Percentiles rank a stretch among this genome's conserved stretches.
phyloP scores from a whole-genome alignment of 2,888 invertebrate species.

The Agrenia bidenticulata region DNA sequence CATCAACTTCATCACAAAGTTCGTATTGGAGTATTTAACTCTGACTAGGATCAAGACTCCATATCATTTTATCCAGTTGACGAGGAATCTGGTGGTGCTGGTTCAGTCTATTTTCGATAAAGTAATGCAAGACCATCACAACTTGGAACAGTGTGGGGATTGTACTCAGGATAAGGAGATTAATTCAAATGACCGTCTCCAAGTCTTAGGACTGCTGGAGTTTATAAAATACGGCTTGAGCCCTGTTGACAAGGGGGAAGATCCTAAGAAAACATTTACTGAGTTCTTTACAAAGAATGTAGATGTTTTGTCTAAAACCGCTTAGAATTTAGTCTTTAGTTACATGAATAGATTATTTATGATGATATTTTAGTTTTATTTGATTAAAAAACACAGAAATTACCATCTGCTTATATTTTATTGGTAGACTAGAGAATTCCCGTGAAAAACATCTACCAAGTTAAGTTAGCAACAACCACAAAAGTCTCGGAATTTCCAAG shows the following conservation, averaged over 20 bases:
- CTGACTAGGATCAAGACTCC: not conserved
- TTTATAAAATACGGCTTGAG: not conserved
- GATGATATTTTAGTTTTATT: too few species aligned
- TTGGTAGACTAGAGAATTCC: too few species aligned
- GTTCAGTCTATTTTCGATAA: not conserved
- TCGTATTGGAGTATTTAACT: not conserved
- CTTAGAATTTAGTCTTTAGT: too few species aligned
- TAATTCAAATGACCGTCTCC: not conserved
- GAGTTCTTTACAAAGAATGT: too few species aligned
- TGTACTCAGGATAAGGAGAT: conserved; percentile 1
- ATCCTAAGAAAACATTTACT: too few species aligned
- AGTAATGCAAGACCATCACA: not conserved
- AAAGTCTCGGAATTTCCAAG: too few species aligned
- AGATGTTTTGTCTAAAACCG: too few species aligned
- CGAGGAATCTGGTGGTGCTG: not conserved
- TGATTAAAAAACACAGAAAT: too few species aligned
- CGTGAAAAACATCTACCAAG: too few species aligned
- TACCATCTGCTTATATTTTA: too few species aligned
- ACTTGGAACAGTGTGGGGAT: not conserved
- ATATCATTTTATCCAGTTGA: not conserved
- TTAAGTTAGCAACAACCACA: too few species aligned
- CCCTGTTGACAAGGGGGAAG: not conserved
- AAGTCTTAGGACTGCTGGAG: not conserved
- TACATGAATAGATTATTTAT: too few species aligned
- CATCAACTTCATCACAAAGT: not conserved